Conservation (phyloP, 2,888 invertebrate species). For the Acronicta aceris region DNA sequence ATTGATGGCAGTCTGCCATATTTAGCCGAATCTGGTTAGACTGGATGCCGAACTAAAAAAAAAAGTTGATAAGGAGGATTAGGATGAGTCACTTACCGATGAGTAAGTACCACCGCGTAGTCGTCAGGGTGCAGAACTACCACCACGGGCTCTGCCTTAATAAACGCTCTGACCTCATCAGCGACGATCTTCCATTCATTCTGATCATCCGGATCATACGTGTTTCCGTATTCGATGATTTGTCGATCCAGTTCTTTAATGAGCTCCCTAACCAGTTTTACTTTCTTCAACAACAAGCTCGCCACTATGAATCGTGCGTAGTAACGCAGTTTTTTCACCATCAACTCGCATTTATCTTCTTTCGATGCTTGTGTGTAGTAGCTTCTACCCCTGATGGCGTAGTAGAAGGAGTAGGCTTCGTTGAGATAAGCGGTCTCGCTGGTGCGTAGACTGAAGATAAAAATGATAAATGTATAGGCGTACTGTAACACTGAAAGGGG, state of each 20-base stretch:
- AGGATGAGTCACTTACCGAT: slow-evolving; percentile 90
- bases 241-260: slow-evolving; percentile 97
- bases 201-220: slow-evolving; percentile 99
- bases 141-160: slow-evolving; percentile 97
- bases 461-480: neutral
- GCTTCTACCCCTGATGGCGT: slow-evolving; percentile 97
- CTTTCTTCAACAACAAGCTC: slow-evolving; percentile 97
- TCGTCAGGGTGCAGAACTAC: slow-evolving; percentile 96
- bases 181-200: slow-evolving; percentile 98
- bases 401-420: slow-evolving; percentile 99
- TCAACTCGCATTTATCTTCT: slow-evolving; percentile 97
- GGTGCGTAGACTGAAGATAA: slow-evolving; percentile 93
- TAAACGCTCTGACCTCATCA: slow-evolving; percentile 98
- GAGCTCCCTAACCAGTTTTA: slow-evolving; percentile 97
- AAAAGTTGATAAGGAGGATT: no score
- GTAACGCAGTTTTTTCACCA: slow-evolving; percentile 98
- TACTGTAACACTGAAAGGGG: no score
- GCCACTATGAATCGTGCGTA: slow-evolving; percentile 99
- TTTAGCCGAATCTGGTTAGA: no score
- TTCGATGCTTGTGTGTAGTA: slow-evolving; percentile 98
- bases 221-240: slow-evolving; percentile 97
- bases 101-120: slow-evolving; percentile 95
- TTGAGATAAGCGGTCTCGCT: slow-evolving; percentile 98
- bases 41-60: no score
- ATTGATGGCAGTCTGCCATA: no score